Conservation (phyloP, 2,888 invertebrate species). For the Ornithoptera alexandrae region DNA sequence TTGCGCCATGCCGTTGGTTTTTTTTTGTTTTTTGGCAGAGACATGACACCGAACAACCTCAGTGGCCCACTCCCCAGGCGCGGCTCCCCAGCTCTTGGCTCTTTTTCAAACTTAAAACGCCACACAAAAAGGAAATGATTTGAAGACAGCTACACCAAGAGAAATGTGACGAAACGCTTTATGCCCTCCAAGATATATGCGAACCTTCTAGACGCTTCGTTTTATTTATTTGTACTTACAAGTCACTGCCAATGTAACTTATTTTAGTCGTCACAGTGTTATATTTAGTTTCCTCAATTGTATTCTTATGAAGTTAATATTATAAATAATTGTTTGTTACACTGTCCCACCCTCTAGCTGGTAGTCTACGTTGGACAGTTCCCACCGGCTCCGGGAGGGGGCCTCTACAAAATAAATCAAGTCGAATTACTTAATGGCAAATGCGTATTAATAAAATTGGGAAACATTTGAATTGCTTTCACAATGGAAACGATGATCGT, state of each 20-base stretch:
- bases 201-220: not conserved
- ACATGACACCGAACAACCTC: slow-evolving; percentile 26
- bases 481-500: slow-evolving; percentile 23
- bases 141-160: slow-evolving; percentile 25
- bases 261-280: no score
- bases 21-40: slow-evolving; percentile 25
- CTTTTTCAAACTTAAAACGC: slow-evolving; percentile 29
- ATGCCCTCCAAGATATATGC: not conserved
- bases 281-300: no score
- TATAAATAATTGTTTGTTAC: no score
- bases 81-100: slow-evolving; percentile 23
- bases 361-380: slow-evolving; percentile 6
- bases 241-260: no score
- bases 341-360: not conserved
- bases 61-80: slow-evolving; percentile 23
- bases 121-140: slow-evolving; percentile 24
- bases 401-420: slow-evolving; percentile 26
- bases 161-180: slow-evolving; percentile 17
- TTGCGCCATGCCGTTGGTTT: slow-evolving; percentile 21
- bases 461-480: slow-evolving; percentile 23
- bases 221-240: no score
- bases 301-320: no score
- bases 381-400: slow-evolving; percentile 4
- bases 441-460: slow-evolving; percentile 28
- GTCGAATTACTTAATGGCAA: slow-evolving; percentile 27